Evolutionary conservation across 37 sponge, comb jelly and placozoan genomes (phyloP).

Genomic region (Chondrosia reniformis): DNA sequence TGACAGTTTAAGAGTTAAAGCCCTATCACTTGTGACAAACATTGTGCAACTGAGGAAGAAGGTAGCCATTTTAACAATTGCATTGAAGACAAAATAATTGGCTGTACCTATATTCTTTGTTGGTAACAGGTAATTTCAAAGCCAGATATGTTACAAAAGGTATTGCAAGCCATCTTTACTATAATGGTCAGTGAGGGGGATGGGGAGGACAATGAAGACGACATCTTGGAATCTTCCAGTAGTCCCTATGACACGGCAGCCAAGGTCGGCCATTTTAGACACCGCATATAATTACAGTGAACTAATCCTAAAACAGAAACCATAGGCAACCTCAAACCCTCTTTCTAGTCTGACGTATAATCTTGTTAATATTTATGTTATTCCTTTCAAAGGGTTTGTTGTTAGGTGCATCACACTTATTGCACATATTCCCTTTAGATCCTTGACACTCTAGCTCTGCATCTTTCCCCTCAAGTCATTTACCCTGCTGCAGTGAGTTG

Average conservation of each 20-base stretch:
- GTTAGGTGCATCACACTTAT: no score
- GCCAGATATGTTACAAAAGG: not conserved
- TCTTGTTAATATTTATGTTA: no score
- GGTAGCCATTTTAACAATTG: slow-evolving; percentile 21
- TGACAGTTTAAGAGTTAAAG: slow-evolving; percentile 75
- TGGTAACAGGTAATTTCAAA: slow-evolving; percentile 10
- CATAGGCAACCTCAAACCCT: no score
- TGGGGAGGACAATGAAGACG: not conserved
- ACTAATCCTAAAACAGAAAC: no score
- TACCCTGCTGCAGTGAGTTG: slow-evolving; percentile 73
- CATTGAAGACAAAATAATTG: not conserved
- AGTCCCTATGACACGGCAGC: slow-evolving; percentile 7
- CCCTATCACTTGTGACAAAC: slow-evolving; percentile 82
- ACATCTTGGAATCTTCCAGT: not conserved
- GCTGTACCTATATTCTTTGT: not conserved
- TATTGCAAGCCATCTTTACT: not conserved
- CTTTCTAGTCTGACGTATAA: no score
- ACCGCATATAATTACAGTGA: no score
- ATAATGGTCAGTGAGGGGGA: not conserved
- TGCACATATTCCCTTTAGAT: slow-evolving; percentile 46
- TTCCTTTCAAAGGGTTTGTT: no score
- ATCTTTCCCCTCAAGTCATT: slow-evolving; percentile 80
- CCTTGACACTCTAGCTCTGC: slow-evolving; percentile 70
- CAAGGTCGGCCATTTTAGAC: not conserved
- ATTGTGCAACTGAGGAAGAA: slow-evolving; percentile 82